phyloP scores from a whole-genome alignment of 2,888 invertebrate genomes.

The Cylindroiulus punctatus region DNA sequence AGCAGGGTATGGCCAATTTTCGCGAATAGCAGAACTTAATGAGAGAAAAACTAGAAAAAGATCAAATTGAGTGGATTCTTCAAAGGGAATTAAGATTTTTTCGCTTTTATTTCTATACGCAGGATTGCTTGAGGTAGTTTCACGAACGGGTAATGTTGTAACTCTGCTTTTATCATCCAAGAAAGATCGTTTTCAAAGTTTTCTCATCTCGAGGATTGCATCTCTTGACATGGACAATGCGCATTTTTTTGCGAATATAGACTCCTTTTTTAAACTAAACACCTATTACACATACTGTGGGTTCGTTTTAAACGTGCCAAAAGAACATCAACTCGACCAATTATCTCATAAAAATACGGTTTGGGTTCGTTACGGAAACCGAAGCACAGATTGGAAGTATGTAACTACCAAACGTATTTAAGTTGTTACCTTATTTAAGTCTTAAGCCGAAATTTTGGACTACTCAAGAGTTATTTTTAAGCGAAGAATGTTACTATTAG shows the following conservation, averaged over 20 bases:
- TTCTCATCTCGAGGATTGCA: background rate
- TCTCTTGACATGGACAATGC: background rate
- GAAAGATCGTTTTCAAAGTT: background rate
- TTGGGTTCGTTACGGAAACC: too few species aligned
- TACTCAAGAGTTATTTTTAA: too few species aligned
- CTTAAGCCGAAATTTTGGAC: too few species aligned
- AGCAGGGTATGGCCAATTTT: background rate
- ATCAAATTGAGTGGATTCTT: background rate
- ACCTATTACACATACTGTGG: background rate
- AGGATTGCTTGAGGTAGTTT: background rate
- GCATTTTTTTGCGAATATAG: background rate
- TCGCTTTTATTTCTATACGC: background rate
- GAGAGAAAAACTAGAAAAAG: background rate
- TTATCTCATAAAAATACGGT: too few species aligned
- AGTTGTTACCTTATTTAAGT: too few species aligned
- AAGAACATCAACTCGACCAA: background rate
- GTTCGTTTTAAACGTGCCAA: background rate
- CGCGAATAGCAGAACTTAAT: background rate
- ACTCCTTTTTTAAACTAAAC: background rate
- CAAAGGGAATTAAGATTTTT: background rate
- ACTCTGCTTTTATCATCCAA: background rate
- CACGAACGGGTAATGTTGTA: background rate
- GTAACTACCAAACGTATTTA: too few species aligned
- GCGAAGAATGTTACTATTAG: too few species aligned
- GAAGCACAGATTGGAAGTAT: too few species aligned